A percentile compares a stretch with the other conserved stretches of the same genome.
phyloP scores from a whole-genome alignment of 2,113 vertebrate species.

The Erythrocebus patas region DNA sequence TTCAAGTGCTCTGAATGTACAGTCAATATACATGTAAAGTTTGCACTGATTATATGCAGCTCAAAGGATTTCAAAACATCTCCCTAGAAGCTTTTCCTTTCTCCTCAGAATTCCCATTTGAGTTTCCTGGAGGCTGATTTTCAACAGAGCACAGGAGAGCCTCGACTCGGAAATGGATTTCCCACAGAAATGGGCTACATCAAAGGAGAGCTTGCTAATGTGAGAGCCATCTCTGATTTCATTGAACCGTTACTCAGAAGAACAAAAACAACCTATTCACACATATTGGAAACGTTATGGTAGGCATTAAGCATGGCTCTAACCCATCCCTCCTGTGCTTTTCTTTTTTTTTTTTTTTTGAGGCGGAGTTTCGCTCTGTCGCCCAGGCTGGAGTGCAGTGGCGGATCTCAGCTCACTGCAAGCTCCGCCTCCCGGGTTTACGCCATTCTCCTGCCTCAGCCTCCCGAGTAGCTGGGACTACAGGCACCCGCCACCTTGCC shows the following conservation, averaged over 20 bases:
- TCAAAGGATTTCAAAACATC: slow-evolving; percentile 60
- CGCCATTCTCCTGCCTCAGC: too few species aligned
- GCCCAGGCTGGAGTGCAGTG: too few species aligned
- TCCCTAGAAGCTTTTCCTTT: slow-evolving; percentile 34
- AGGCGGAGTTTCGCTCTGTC: too few species aligned
- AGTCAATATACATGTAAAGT: slow-evolving; percentile 54
- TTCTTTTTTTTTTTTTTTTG: too few species aligned
- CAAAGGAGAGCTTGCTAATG: background rate
- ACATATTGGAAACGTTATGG: background rate
- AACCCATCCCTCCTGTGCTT: background rate
- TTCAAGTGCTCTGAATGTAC: slow-evolving; percentile 43
- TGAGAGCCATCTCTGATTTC: background rate
- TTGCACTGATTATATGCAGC: slow-evolving; percentile 44
- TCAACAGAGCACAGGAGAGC: slow-evolving; percentile 3
- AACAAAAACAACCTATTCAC: background rate
- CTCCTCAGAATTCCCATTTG: slow-evolving; percentile 48
- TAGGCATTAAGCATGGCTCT: rapidly evolving
- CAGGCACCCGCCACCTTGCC: too few species aligned
- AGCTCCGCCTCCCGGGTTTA: too few species aligned
- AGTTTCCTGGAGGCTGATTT: slow-evolving; percentile 48
- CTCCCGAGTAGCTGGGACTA: too few species aligned
- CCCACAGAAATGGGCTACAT: slow-evolving; percentile 21
- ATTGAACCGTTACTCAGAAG: background rate
- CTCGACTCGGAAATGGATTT: slow-evolving; percentile 17
- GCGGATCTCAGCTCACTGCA: too few species aligned